Conservation (phyloP, 2,113 vertebrate genomes). For the Ceyx margarethae region DNA sequence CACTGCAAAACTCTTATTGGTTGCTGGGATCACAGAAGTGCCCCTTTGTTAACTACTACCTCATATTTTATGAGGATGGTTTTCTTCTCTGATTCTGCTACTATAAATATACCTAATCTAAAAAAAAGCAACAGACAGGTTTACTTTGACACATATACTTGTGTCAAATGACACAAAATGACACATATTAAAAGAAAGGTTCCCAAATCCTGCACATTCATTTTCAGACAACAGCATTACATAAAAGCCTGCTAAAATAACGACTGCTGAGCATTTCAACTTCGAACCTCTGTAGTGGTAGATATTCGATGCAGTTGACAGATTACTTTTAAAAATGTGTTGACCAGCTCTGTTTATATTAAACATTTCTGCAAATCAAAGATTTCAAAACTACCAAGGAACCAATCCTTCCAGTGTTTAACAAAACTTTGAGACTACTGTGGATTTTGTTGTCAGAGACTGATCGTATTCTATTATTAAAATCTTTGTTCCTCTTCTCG, state of each 20-base stretch:
- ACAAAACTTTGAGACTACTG: neutral
- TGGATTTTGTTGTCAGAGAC: neutral
- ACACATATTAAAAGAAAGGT: neutral
- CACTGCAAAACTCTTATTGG: neutral
- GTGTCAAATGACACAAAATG: neutral
- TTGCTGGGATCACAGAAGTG: neutral
- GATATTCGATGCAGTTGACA: neutral
- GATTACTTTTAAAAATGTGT: neutral
- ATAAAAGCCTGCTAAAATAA: neutral
- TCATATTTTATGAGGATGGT: neutral
- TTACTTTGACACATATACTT: neutral
- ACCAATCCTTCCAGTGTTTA: neutral
- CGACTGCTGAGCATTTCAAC: neutral
- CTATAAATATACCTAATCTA: neutral
- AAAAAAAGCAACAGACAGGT: neutral
- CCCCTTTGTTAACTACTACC: neutral
- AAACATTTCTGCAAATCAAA: neutral
- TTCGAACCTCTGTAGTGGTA: neutral
- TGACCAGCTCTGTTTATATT: neutral
- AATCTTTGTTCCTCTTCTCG: neutral
- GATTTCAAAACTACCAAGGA: neutral
- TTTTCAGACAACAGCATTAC: neutral
- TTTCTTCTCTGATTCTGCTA: slow-evolving; percentile 24
- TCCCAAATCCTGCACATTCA: neutral
- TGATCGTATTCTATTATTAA: neutral